Base-by-base conservation (phyloP, 2,113 vertebrate species). In the Melanerpes formicivorus region DNA sequence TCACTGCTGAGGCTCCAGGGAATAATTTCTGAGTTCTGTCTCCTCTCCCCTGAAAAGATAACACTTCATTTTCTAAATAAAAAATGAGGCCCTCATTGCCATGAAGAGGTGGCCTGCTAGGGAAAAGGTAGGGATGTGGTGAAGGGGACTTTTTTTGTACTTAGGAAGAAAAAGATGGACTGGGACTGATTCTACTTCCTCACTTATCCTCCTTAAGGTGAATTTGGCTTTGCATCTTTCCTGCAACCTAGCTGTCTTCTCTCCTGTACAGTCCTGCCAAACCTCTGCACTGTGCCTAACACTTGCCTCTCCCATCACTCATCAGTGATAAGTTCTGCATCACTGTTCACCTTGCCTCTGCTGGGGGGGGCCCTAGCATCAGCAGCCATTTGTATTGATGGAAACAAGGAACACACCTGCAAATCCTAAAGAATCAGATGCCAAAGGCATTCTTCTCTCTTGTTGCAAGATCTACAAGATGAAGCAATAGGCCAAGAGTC, bases 1-100 rank as follows among this genome's bases (percentile, higher is more conserved):
- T 70, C 58, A 84, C 64, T 48, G 74, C 34, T 80, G 72, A 74
- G 73, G 66, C 93, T 96, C 72, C 64, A 78, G 89, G 62, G 89
- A 91, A 62, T 52, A 34, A 87, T 65, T 89, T 84, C 87, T 74
- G 60, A 87, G 76, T 69, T 48, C 42, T 40, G 21, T 11, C 40
- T 88, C 58, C 37, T 80, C 58, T 84, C 14, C 21, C 37, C 55
- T 82, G 60, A 37, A 90, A 89, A 71, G 46, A 56, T 67, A 92
- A 48, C 40, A 48, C 30, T 44, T 25, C 32, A 44, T 75, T 83
- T 90, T 63, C 56, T 87, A 80, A 64, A 80, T 16, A 32, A 87
- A 89, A 85, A 77, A 37, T 0, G 0, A 70, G 19, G 37, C 6
- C 9, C 8, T 30, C 15, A 0, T 58, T 71, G 60, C 87, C 5